phyloP scores from a whole-genome alignment of 2,888 invertebrate species.

The Pollenia griseotomentosa region DNA sequence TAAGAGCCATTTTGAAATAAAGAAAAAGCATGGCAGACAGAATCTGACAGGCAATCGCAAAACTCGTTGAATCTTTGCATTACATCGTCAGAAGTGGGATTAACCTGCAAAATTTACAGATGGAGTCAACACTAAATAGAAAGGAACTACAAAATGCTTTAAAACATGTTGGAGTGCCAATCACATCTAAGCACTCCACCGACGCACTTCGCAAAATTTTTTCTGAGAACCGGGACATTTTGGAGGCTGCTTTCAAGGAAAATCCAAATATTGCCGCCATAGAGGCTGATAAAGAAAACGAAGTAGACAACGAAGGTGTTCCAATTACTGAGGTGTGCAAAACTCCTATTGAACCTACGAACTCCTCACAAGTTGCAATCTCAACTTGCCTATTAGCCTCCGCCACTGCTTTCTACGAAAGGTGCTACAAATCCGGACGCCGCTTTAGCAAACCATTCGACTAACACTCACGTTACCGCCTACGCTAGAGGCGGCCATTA shows the following conservation, averaged over 20 bases:
- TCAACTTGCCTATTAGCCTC: too few relatives aligned
- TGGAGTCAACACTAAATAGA: constrained; percentile 26
- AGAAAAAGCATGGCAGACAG: too few relatives aligned
- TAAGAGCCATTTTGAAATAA: too few relatives aligned
- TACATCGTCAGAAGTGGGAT: too few relatives aligned
- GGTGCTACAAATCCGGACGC: neutral
- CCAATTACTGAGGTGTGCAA: neutral
- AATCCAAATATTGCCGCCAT: neutral
- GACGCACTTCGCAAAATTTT: constrained; percentile 29
- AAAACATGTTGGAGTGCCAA: constrained; percentile 9
- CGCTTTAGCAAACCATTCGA: neutral
- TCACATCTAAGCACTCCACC: constrained; percentile 4
- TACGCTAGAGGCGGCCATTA: neutral
- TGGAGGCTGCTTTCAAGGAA: neutral
- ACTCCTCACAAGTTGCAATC: too few relatives aligned
- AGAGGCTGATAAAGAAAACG: too few relatives aligned
- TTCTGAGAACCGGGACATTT: too few relatives aligned
- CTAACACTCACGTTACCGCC: neutral
- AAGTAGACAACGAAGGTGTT: neutral
- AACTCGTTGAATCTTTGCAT: too few relatives aligned
- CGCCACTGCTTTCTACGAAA: constrained; percentile 50
- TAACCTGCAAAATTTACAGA: neutral
- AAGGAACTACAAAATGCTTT: constrained; percentile 31
- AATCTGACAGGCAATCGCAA: too few relatives aligned
- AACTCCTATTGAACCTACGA: constrained; percentile 1